A percentile compares a stretch with the other conserved stretches of the same genome.
phyloP scores from a whole-genome alignment of 2,113 vertebrate genomes.

The Coregonus clupeaformis region DNA sequence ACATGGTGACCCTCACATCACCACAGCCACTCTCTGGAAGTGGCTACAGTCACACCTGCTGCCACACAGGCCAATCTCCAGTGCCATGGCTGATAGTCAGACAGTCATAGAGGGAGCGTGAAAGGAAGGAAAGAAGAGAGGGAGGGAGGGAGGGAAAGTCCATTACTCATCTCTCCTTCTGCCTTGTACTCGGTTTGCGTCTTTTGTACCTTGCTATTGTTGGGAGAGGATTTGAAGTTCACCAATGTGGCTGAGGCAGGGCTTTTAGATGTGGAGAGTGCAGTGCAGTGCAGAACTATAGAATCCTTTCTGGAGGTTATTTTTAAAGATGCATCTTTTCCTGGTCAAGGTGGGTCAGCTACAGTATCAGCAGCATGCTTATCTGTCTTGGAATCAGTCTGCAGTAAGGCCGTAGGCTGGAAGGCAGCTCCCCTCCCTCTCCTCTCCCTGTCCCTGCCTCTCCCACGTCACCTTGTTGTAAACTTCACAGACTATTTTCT shows the following conservation, averaged over 20 bases:
- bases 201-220: slow-evolving; percentile 54
- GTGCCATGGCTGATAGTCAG: not conserved
- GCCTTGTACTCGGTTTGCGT: slow-evolving; percentile 23
- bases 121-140: slow-evolving; percentile 20
- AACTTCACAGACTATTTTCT: slow-evolving; percentile 35
- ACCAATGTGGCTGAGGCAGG: slow-evolving; percentile 51
- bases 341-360: slow-evolving; percentile 64
- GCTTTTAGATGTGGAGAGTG: slow-evolving; percentile 57
- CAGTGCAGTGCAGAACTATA: slow-evolving; percentile 55
- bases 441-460: slow-evolving; percentile 16
- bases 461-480: slow-evolving; percentile 36
- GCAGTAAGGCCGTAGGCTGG: not conserved
- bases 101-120: slow-evolving; percentile 10
- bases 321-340: slow-evolving; percentile 45
- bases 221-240: slow-evolving; percentile 55
- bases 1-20: slow-evolving; percentile 15
- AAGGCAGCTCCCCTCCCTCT: slow-evolving; percentile 5
- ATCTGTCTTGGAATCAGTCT: slow-evolving; percentile 64
- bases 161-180: slow-evolving; percentile 27
- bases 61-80: not conserved
- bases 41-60: not conserved
- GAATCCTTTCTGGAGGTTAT: slow-evolving; percentile 56
- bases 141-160: slow-evolving; percentile 26
- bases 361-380: slow-evolving; percentile 62
- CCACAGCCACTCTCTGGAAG: slow-evolving; percentile 10